Percentiles rank a stretch among this genome's conserved stretches.
These are phyloP conservation scores for Chaitophorus viminalis DNA, from an alignment of 2,888 invertebrate species.

Conservation along the genomic window DNA sequence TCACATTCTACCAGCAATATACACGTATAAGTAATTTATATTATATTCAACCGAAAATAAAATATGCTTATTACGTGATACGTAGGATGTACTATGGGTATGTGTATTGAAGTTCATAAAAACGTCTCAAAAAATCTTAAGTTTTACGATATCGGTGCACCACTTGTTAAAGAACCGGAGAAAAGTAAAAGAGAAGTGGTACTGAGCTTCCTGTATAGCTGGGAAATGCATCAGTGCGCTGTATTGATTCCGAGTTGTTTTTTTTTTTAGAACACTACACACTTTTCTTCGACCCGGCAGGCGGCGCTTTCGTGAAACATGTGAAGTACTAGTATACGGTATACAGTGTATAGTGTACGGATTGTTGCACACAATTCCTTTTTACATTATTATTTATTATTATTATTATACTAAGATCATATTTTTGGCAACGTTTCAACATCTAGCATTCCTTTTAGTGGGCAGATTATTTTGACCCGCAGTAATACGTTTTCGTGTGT, in stretches of 20 bases:
- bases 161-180: background rate
- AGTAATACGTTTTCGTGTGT: slow-evolving; percentile 21
- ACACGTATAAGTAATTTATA: too few relatives aligned
- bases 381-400: slow-evolving; percentile 20
- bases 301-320: slow-evolving; percentile 29
- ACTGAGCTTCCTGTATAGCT: background rate
- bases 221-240: background rate
- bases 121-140: too few relatives aligned
- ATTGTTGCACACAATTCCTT: slow-evolving; percentile 5
- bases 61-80: background rate
- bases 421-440: slow-evolving; percentile 46
- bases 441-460: slow-evolving; percentile 36
- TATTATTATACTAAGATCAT: slow-evolving; percentile 44
- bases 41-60: background rate
- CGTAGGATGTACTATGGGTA: background rate
- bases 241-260: slow-evolving; percentile 6
- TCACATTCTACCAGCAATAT: too few relatives aligned
- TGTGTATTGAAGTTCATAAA: background rate
- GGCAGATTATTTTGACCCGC: slow-evolving; percentile 32
- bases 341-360: too few relatives aligned
- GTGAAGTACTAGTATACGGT: slow-evolving; percentile 18
- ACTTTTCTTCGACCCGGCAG: slow-evolving; percentile 14
- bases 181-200: background rate
- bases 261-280: slow-evolving; percentile 23
- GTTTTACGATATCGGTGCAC: background rate